A percentile compares a stretch with the other conserved stretches of the same genome.
Conservation (phyloP, 2,888 invertebrate species). For the Celastrina argiolus region DNA sequence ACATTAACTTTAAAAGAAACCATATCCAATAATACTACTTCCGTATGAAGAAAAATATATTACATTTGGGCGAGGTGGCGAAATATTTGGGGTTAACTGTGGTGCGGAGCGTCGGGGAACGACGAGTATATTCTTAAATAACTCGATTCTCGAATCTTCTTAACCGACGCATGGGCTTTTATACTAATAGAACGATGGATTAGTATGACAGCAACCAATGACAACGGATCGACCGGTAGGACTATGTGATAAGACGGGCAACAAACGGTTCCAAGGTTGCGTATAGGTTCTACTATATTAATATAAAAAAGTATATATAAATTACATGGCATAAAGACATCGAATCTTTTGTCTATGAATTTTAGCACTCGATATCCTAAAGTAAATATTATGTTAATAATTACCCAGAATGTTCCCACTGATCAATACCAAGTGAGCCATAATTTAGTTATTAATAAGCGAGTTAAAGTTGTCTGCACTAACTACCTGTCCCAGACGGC, state of each 20-base stretch:
- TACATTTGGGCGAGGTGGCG: conserved; percentile 12
- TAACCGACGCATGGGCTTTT: too few species aligned
- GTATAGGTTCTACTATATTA: too few species aligned
- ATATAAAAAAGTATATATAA: too few species aligned
- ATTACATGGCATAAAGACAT: too few species aligned
- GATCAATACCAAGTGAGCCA: conserved; percentile 8
- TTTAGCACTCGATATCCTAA: too few species aligned
- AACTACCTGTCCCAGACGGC: conserved; percentile 18
- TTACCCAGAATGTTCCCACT: not conserved
- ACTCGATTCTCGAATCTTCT: not conserved
- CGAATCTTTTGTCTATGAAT: too few species aligned
- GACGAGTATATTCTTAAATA: conserved; percentile 4
- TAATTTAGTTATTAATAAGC: conserved; percentile 13
- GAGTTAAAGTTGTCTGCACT: conserved; percentile 16
- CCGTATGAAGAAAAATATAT: conserved; percentile 13
- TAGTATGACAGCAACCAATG: too few species aligned
- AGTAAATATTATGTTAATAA: not conserved
- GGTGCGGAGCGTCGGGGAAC: not conserved
- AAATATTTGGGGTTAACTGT: conserved; percentile 14
- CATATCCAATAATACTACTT: conserved; percentile 6
- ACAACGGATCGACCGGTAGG: too few species aligned
- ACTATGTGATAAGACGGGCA: too few species aligned
- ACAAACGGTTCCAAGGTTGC: too few species aligned
- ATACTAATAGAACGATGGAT: too few species aligned
- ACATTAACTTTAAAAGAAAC: not conserved